phyloP scores from a whole-genome alignment of 2,888 invertebrate species.

The Eupithecia pulchellata region DNA sequence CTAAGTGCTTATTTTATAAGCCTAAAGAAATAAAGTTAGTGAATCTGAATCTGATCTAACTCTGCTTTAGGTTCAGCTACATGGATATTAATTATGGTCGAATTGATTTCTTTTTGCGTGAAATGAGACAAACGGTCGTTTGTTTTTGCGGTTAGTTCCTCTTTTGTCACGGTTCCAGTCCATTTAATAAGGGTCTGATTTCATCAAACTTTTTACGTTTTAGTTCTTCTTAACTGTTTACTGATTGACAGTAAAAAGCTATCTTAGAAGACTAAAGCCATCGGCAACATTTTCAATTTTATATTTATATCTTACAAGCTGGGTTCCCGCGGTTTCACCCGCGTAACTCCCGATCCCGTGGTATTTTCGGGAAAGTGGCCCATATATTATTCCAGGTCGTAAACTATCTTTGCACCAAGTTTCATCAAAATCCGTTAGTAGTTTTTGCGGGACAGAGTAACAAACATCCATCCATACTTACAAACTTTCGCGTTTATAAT shows the following conservation, averaged over 20 bases:
- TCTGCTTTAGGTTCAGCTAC: neutral
- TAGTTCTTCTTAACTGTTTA: neutral
- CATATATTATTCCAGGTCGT: too few relatives aligned
- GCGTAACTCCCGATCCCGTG: too few relatives aligned
- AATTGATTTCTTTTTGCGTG: slow-evolving; percentile 5
- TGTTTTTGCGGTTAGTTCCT: neutral
- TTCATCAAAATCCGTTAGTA: too few relatives aligned
- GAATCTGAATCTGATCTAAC: too few relatives aligned
- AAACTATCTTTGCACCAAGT: too few relatives aligned
- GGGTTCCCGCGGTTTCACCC: too few relatives aligned
- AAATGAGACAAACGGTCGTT: slow-evolving; percentile 14
- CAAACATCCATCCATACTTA: too few relatives aligned
- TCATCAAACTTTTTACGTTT: neutral
- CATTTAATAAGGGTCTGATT: neutral
- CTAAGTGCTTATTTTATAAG: too few relatives aligned
- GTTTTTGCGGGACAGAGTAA: too few relatives aligned
- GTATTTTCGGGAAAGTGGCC: too few relatives aligned
- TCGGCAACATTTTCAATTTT: neutral
- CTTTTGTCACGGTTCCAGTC: slow-evolving; percentile 6
- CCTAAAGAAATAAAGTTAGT: too few relatives aligned
- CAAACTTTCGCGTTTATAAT: too few relatives aligned
- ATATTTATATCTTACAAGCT: neutral
- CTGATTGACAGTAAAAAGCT: neutral
- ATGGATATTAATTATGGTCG: neutral
- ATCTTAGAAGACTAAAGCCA: neutral